phyloP scores from a whole-genome alignment of 2,888 invertebrate species.

The Ecliptopera silaceata region DNA sequence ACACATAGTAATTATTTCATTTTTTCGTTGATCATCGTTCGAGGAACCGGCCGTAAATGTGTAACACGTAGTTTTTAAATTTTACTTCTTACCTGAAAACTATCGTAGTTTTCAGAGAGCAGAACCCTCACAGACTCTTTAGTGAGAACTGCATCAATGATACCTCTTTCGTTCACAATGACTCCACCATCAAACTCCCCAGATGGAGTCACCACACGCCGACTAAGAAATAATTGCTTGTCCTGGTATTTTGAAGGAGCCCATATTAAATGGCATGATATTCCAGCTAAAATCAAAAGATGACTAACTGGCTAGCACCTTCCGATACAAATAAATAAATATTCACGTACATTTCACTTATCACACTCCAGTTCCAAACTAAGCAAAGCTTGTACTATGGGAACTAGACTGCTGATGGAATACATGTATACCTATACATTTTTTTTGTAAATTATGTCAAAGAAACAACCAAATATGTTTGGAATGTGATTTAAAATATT shows the following conservation, averaged over 20 bases:
- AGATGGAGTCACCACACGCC: conserved; percentile 76
- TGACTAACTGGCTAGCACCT: not conserved
- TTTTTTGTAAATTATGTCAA: no score
- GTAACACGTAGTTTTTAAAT: not conserved
- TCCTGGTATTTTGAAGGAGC: conserved; percentile 28
- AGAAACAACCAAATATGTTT: no score
- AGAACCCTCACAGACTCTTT: conserved; percentile 68
- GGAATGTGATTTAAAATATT: not conserved
- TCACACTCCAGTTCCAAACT: no score
- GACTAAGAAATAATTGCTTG: conserved; percentile 66
- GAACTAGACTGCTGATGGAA: no score
- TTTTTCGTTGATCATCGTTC: no score
- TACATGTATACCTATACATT: no score
- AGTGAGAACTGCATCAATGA: conserved; percentile 79
- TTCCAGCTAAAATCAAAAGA: conserved; percentile 17
- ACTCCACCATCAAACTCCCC: conserved; percentile 83
- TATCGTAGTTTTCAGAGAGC: conserved; percentile 47
- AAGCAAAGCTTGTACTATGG: no score
- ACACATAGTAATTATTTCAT: no score
- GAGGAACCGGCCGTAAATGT: no score
- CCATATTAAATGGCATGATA: conserved; percentile 29
- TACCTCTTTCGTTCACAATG: conserved; percentile 81
- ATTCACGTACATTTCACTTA: no score
- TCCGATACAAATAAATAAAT: no score
- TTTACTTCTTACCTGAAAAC: conserved; percentile 37